Conservation (phyloP, 2,888 invertebrate species). For the Electrophaes corylata region DNA sequence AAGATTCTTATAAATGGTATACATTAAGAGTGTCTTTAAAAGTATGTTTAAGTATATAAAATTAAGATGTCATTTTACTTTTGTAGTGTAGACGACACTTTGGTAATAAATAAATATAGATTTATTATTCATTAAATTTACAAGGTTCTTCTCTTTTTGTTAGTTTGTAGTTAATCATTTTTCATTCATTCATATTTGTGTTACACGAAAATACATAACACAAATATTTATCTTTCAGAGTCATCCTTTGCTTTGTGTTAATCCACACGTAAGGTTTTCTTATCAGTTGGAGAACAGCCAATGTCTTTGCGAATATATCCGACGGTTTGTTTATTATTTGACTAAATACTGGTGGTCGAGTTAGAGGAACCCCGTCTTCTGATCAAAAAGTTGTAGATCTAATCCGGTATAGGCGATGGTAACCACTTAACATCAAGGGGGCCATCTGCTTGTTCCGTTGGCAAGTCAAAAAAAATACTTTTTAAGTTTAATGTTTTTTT, state of each 20-base stretch:
- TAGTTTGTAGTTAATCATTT: too few relatives aligned
- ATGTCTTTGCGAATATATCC: slow-evolving; percentile 28
- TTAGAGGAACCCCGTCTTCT: neutral
- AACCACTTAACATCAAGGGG: too few relatives aligned
- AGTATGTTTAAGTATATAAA: too few relatives aligned
- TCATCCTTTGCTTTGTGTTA: neutral
- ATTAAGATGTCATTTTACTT: too few relatives aligned
- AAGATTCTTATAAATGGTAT: too few relatives aligned
- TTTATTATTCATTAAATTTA: too few relatives aligned
- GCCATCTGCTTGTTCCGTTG: too few relatives aligned
- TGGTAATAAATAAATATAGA: too few relatives aligned
- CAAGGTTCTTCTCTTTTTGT: too few relatives aligned
- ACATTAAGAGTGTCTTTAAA: too few relatives aligned
- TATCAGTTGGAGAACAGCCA: slow-evolving; percentile 41
- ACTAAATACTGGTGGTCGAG: neutral
- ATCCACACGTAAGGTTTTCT: slow-evolving; percentile 35
- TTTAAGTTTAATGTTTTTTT: neutral
- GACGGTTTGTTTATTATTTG: slow-evolving; percentile 1
- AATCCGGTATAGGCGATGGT: neutral
- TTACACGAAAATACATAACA: neutral
- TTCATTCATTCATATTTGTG: neutral
- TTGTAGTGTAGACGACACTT: too few relatives aligned
- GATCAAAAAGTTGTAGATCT: neutral
- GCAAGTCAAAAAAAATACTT: neutral
- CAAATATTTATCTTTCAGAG: neutral